Base-by-base conservation (phyloP, 1,140 invertebrate species). In the Drosophila murphyi region DNA sequence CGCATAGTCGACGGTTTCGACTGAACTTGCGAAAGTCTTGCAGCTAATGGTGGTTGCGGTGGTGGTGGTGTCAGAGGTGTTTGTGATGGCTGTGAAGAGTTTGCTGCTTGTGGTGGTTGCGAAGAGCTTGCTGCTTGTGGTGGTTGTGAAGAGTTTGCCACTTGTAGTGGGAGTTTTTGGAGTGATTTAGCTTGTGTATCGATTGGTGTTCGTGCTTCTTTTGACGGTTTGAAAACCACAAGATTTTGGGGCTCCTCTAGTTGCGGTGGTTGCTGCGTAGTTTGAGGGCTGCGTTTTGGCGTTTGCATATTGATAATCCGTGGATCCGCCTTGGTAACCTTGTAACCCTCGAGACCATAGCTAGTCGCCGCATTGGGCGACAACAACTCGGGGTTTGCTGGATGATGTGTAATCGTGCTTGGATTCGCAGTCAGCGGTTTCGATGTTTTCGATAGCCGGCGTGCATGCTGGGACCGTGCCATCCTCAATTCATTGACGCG, bases 401-500 rank as follows among this genome's bases (percentile, higher is more conserved):
- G 55, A 20, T 20, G 20, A 20, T 20, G 20, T 57, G 6, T 35
- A 20, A 5, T 37, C 35, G 2, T 4, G 35, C 35, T 37, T 5
- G 39, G 39, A 4, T 4, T 43, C 3, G 10, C 39, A 10, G 10
- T n/a, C 39, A 43, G 4, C 10, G 39, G 10, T n/a, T 43, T 43
- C 8, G 20, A 6, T 2, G 54, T 5, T 5, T n/a, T 5, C 32
- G 52, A 54, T 43, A n/a, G 10, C 32, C 4, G 12, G 6, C 51
- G 51, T n/a, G n/a, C 7, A 20, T 7, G 4, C 12, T 7, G 3
- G 3, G 57, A 60, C 2, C 32, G 31, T 3, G 32, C 2, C 47
- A 31, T 4, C 12, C 4, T 2, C 39, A 87, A n/a, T 1, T 72
- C 68, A 10, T 3, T 48, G 1, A 86, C 82, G 3, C 82, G 67